phyloP scores from a whole-genome alignment of 2,797 vertebrate species.

The Acanthurus lineatus region DNA sequence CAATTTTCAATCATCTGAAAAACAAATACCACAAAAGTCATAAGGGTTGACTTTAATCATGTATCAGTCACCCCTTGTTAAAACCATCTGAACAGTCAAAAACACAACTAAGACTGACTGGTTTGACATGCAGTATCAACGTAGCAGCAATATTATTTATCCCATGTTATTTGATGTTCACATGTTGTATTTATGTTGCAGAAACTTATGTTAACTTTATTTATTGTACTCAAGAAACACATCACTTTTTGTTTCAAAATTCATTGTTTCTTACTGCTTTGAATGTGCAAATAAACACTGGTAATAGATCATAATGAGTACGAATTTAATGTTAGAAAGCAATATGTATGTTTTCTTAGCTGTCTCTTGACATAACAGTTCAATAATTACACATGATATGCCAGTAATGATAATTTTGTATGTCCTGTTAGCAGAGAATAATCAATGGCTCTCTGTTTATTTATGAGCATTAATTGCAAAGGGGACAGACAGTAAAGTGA shows the following conservation, averaged over 20 bases:
- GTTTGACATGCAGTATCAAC: slow-evolving; percentile 18
- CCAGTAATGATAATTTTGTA: neutral
- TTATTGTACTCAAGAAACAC: slow-evolving; percentile 47
- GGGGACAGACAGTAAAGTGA: neutral
- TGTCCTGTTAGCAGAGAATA: neutral
- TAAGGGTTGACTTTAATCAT: no score
- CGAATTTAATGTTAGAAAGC: neutral
- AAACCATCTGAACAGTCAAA: neutral
- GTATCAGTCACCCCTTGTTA: no score
- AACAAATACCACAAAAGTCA: no score
- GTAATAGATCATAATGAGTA: neutral
- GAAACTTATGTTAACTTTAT: slow-evolving; percentile 41
- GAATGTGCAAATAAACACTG: slow-evolving; percentile 60
- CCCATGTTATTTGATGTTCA: slow-evolving; percentile 22
- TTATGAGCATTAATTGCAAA: slow-evolving; percentile 7
- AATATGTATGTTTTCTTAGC: neutral
- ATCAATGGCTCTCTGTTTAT: neutral
- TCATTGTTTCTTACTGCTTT: slow-evolving; percentile 38
- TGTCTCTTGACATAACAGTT: neutral
- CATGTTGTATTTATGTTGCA: slow-evolving; percentile 47
- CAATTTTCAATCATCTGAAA: no score
- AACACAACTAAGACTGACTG: neutral
- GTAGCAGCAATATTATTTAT: slow-evolving; percentile 33
- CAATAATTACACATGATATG: neutral
- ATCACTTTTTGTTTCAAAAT: slow-evolving; percentile 19